phyloP scores from a whole-genome alignment of 2,888 invertebrate genomes.

The Amphipyra berbera region DNA sequence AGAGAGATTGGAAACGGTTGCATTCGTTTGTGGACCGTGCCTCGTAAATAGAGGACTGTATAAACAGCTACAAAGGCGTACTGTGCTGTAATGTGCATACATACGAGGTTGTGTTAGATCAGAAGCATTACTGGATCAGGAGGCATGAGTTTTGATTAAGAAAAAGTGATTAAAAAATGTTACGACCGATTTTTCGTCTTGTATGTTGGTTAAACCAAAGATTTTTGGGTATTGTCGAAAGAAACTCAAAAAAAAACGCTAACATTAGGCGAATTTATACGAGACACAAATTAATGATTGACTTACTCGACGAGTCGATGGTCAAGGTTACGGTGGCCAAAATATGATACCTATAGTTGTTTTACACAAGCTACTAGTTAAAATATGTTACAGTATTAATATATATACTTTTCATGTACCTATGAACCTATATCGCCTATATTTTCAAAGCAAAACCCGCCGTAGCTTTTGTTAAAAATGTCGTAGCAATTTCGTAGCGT shows the following conservation, averaged over 20 bases:
- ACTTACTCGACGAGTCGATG: background rate
- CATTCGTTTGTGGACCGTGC: constrained; percentile 45
- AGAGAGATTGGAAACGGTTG: constrained; percentile 61
- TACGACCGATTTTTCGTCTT: too few species aligned
- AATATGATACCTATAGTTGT: background rate
- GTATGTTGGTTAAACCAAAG: too few species aligned
- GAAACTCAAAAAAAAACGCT: too few species aligned
- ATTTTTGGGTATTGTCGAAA: too few species aligned
- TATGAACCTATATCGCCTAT: background rate
- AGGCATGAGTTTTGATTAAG: too few species aligned
- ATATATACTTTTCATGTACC: background rate
- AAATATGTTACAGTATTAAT: background rate
- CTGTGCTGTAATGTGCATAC: constrained; percentile 22
- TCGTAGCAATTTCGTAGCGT: too few species aligned
- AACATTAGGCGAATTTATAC: too few species aligned
- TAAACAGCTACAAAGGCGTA: constrained; percentile 40
- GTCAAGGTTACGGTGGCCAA: background rate
- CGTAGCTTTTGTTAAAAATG: background rate
- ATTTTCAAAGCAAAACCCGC: background rate
- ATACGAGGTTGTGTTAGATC: constrained; percentile 20
- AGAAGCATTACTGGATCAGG: constrained; percentile 14
- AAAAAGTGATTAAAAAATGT: too few species aligned
- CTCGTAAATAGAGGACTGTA: constrained; percentile 41
- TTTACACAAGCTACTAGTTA: background rate
- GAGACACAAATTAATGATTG: background rate